Evolutionary conservation across 2,797 vertebrate genomes (phyloP).

Genomic region (Pseudomugil gertrudae): DNA sequence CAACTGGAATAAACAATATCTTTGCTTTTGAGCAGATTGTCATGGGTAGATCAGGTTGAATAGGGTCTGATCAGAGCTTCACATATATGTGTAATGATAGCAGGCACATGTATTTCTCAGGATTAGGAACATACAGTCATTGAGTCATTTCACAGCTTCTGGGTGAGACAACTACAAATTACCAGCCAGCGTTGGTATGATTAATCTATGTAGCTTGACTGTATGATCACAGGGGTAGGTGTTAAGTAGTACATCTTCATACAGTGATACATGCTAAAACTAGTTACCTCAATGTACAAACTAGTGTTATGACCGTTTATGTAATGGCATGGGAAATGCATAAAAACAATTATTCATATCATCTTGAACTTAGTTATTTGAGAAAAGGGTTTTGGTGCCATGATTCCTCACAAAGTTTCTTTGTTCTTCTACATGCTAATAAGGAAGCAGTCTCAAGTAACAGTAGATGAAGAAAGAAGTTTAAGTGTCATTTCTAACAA

Average conservation of each 20-base stretch:
- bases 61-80: neutral
- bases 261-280: constrained; percentile 11
- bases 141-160: constrained; percentile 33
- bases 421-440: neutral
- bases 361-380: neutral
- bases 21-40: neutral
- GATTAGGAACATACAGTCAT: constrained; percentile 27
- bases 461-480: neutral
- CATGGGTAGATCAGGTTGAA: neutral
- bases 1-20: constrained; percentile 1
- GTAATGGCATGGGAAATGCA: neutral
- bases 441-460: neutral
- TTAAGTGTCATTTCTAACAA: neutral
- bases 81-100: constrained; percentile 4
- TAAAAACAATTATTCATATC: neutral
- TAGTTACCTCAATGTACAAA: constrained; percentile 4
- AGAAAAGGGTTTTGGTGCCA: neutral
- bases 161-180: constrained; percentile 19
- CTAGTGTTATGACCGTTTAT: neutral
- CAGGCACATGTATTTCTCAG: constrained; percentile 3
- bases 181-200: constrained; percentile 25
- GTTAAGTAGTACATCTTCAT: constrained; percentile 1
- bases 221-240: constrained; percentile 16
- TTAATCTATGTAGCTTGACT: constrained; percentile 23
- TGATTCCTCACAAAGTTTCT: neutral